phyloP scores from a whole-genome alignment of 2,113 vertebrate species.

The Notothenia rossii region DNA sequence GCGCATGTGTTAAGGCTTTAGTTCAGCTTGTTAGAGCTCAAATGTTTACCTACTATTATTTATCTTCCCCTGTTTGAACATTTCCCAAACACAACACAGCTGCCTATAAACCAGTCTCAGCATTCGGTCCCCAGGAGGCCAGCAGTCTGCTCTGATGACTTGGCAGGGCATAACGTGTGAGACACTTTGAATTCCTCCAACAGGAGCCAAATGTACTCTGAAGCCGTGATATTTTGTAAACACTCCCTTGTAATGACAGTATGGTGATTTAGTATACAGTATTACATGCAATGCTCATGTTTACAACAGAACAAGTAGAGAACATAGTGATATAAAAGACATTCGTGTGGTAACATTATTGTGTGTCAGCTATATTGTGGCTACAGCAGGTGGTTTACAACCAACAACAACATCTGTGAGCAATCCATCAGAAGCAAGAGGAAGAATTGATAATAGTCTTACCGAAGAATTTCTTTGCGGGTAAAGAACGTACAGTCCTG shows the following conservation, averaged over 20 bases:
- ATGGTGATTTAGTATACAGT: constrained; percentile 2
- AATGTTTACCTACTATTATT: too few relatives aligned
- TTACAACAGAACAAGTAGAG: background rate
- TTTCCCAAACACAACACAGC: background rate
- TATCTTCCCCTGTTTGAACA: background rate
- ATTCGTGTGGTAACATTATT: background rate
- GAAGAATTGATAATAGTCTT: constrained; percentile 52
- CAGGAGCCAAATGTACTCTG: background rate
- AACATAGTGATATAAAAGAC: background rate
- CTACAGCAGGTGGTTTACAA: background rate
- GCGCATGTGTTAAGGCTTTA: too few relatives aligned
- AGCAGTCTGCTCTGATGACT: background rate
- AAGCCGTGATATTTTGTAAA: background rate
- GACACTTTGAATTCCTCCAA: background rate
- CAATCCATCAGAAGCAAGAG: background rate
- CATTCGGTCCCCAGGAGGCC: background rate
- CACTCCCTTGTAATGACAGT: background rate
- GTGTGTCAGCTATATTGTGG: background rate
- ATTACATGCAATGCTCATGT: background rate
- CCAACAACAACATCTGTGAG: background rate
- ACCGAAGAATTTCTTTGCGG: constrained; percentile 98
- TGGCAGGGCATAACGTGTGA: background rate
- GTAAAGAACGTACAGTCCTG: constrained; percentile 99
- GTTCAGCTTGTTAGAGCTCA: too few relatives aligned
- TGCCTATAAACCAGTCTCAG: constrained; percentile 3